A percentile compares a stretch with the other conserved stretches of the same genome.
These are phyloP conservation scores for Vanessa cardui DNA, from an alignment of 2,888 invertebrate genomes.

Conservation along the genomic window DNA sequence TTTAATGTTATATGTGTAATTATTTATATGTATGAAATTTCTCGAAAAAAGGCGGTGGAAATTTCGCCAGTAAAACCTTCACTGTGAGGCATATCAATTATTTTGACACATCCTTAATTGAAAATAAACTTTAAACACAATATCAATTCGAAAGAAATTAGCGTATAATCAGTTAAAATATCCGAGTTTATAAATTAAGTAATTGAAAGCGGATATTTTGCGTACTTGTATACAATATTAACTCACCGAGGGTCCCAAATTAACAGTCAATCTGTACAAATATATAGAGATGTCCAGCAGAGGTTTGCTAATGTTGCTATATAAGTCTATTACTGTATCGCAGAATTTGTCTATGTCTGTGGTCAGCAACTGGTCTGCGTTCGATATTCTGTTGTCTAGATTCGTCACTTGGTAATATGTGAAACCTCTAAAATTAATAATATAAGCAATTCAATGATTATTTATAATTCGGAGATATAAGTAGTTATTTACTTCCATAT, in stretches of 20 bases:
- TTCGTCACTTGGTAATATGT: constrained; percentile 99
- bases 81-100: too few relatives aligned
- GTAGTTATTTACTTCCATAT: not conserved
- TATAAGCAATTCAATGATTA: not conserved
- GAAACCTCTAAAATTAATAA: constrained; percentile 86
- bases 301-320: constrained; percentile 98
- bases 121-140: too few relatives aligned
- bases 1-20: too few relatives aligned
- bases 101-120: too few relatives aligned
- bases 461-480: not conserved
- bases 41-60: too few relatives aligned
- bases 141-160: too few relatives aligned
- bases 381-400: constrained; percentile 96
- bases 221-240: not conserved
- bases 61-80: too few relatives aligned
- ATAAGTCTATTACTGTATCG: constrained; percentile 96
- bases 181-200: too few relatives aligned
- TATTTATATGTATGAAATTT: too few relatives aligned
- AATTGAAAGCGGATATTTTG: too few relatives aligned
- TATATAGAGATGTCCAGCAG: constrained; percentile 97
- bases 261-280: constrained; percentile 92
- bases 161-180: too few relatives aligned
- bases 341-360: constrained; percentile 99
- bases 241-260: constrained; percentile 90
- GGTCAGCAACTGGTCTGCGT: constrained; percentile 97